Conservation (phyloP, 2,888 invertebrate species). For the Trissonchulus latispiculum region DNA sequence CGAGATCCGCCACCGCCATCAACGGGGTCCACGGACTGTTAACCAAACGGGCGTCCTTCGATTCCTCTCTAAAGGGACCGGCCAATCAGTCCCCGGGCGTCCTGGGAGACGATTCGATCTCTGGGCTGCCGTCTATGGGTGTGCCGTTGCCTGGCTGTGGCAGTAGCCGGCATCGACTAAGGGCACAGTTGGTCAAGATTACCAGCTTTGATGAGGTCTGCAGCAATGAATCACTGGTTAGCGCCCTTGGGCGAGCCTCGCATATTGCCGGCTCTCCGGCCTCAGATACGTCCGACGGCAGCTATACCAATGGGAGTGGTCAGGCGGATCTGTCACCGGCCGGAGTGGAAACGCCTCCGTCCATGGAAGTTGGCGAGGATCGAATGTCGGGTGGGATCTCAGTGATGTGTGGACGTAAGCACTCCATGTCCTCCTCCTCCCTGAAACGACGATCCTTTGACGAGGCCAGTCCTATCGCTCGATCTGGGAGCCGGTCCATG, state of each 20-base stretch:
- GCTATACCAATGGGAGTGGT: conserved; percentile 14
- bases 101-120: neutral
- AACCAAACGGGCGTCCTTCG: no score
- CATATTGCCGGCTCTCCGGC: neutral
- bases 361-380: conserved; percentile 23
- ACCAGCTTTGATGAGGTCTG: neutral
- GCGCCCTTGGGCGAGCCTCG: neutral
- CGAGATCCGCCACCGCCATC: neutral
- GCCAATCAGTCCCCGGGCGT: neutral
- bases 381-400: conserved; percentile 23
- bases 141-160: neutral
- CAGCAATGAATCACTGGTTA: neutral
- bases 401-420: neutral
- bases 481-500: neutral
- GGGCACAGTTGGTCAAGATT: neutral
- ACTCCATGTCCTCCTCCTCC: neutral
- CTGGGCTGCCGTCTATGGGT: neutral
- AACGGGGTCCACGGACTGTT: no score
- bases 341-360: conserved; percentile 6
- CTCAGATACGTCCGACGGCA: neutral
- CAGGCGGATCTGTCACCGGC: conserved; percentile 19
- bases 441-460: neutral
- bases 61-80: neutral
- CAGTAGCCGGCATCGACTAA: neutral
- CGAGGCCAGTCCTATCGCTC: neutral